phyloP scores from a whole-genome alignment of 2,797 vertebrate genomes.

The Erethizon dorsatum region DNA sequence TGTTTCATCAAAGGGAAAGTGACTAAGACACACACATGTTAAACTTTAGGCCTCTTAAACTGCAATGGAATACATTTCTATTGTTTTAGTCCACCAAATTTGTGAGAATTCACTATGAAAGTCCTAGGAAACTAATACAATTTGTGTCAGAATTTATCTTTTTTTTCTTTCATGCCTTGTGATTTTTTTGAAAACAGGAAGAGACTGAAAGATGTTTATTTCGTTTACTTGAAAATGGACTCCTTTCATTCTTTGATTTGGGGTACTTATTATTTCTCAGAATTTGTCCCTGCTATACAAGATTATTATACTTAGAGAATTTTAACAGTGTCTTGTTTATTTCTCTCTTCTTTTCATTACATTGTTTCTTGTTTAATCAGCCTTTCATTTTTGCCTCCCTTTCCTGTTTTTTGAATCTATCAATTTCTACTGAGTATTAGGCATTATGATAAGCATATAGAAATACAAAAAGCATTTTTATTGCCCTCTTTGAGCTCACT shows the following conservation, averaged over 20 bases:
- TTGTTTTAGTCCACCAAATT: background rate
- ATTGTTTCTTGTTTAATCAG: background rate
- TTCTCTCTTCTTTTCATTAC: background rate
- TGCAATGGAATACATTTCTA: background rate
- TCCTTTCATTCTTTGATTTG: constrained; percentile 51
- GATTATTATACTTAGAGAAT: background rate
- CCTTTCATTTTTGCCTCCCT: background rate
- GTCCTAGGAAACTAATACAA: background rate
- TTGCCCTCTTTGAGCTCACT: background rate
- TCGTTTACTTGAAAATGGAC: background rate
- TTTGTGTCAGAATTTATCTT: background rate
- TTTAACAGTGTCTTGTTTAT: background rate
- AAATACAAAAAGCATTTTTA: background rate
- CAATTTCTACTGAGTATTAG: background rate
- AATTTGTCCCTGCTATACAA: background rate
- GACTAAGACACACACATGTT: background rate
- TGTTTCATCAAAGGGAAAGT: background rate
- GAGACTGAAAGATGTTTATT: background rate
- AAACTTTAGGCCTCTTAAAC: background rate
- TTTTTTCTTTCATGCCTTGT: background rate
- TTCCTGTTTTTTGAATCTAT: background rate
- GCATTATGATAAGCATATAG: background rate
- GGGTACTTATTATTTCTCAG: constrained; percentile 14
- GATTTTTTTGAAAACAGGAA: constrained; percentile 1
- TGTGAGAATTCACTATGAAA: background rate